Evolutionary conservation across 2,888 invertebrate genomes (phyloP), one percentile per base, ranked within the genome.

Genomic region (Meliscaeva auricollis): DNA sequence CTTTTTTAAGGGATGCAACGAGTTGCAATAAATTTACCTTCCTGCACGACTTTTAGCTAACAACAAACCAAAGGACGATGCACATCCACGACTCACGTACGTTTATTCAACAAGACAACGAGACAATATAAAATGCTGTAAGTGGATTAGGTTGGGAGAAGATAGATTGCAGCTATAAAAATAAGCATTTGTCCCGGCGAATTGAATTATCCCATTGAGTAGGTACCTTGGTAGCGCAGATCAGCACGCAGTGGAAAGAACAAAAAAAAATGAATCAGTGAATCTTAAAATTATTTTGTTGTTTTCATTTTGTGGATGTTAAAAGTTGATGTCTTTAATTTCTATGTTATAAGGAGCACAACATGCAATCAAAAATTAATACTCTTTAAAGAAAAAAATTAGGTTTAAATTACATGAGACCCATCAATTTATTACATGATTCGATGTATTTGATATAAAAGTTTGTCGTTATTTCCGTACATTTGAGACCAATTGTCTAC

Each of bases 161-260:
- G 75, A 84, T 80, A 84, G 72, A 84, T 80, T 68, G 46, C 80
- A 20, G 44, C 80, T 72, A 80, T 84, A 84, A 84, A 84, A 84
- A 84, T 75, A 46, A 54, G 56, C 58, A 83, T 83, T 78, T 83
- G 83, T 83, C 78, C 83, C 48, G 56, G 69, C 44, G 68, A 79
- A 83, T 83, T 83, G 78, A 79, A 83, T 79, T 74, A 83, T 78
- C 64, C 62, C 62, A 54, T 74, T 50, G 50, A 74, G 69, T n/a
- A n/a, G n/a, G n/a, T 64, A 22, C 8, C 44, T 38, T 44, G 5
- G 3, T n/a, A 58, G 41, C 8, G 44, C 64, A n/a, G 69, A 9
- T 50, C 26, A 48, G 66, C 58, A 58, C 50, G 41, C 70, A 60
- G 54, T 30, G 38, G 26, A 26, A 26, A 4, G 4, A 26, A 26